Evolutionary conservation across 92 coral and sea anemone genomes (phyloP).

Genomic region (Heliopora coerulea): DNA sequence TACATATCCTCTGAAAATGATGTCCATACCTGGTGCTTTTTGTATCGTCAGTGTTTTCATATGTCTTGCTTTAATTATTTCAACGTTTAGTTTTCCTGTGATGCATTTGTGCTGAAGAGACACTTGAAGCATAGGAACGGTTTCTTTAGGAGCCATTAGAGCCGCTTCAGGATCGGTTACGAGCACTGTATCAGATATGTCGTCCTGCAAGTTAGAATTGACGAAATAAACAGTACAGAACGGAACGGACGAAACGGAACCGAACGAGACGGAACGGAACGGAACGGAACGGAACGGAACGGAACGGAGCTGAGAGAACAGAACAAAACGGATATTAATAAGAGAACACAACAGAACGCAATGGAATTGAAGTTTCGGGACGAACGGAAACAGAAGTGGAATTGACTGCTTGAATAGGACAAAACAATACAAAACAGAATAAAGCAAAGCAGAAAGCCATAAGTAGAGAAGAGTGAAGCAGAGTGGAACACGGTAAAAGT

Average conservation of each 20-base stretch:
- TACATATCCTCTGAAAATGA: too few species aligned
- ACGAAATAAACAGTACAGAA: too few species aligned
- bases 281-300: background rate
- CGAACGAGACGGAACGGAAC: background rate
- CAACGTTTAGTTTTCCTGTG: constrained; percentile 19
- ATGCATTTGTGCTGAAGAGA: constrained; percentile 25
- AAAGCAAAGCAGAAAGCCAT: too few species aligned
- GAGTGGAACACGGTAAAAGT: too few species aligned
- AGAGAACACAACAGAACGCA: too few species aligned
- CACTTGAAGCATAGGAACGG: constrained; percentile 24
- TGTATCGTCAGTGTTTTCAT: constrained; percentile 12
- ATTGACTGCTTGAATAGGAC: too few species aligned
- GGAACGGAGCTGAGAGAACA: background rate
- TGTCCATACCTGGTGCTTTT: constrained; percentile 44
- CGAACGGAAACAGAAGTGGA: too few species aligned
- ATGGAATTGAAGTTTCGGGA: too few species aligned
- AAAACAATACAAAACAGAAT: too few species aligned
- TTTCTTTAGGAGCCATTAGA: constrained; percentile 19
- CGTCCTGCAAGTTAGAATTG: constrained; percentile 17
- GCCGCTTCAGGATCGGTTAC: constrained; percentile 25
- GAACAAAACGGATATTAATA: too few species aligned
- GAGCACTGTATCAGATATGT: constrained; percentile 29
- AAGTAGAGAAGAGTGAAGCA: too few species aligned
- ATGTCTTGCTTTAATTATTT: constrained; percentile 37
- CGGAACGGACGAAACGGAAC: background rate